Evolutionary conservation across 1,140 invertebrate species (phyloP).

Genomic region (Drosophila jambulina): DNA sequence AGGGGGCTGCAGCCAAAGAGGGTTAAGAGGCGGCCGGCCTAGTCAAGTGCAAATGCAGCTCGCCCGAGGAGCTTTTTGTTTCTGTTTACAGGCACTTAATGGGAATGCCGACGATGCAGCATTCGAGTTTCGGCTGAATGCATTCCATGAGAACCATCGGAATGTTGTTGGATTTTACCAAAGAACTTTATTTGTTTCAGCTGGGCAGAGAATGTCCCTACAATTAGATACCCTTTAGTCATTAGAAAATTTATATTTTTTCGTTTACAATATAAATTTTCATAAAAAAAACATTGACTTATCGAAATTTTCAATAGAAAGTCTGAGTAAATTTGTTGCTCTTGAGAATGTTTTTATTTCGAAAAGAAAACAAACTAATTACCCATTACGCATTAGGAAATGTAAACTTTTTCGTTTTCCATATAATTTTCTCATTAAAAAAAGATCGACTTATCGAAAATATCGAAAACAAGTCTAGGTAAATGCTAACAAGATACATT

Average conservation of each 20-base stretch:
- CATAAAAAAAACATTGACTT: neutral
- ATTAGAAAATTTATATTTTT: neutral
- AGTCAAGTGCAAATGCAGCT: slow-evolving; percentile 5
- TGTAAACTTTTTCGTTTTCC: no score
- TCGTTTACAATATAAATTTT: neutral
- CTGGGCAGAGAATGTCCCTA: neutral
- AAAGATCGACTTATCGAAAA: neutral
- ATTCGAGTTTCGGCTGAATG: slow-evolving; percentile 9
- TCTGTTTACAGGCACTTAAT: slow-evolving; percentile 2
- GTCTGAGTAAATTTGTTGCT: no score
- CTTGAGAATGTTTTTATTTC: no score
- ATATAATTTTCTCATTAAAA: no score
- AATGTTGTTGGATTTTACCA: neutral
- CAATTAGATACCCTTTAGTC: neutral
- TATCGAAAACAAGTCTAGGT: no score
- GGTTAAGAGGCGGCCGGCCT: neutral
- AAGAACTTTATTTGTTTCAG: neutral
- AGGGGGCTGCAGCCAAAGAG: neutral
- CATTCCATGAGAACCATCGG: neutral
- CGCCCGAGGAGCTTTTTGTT: slow-evolving; percentile 1
- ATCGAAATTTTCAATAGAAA: no score
- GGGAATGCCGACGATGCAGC: neutral
- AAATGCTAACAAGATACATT: no score
- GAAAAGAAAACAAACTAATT: no score
- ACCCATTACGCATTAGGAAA: no score